Conservation (phyloP, 2,113 vertebrate genomes). For the Ptyas mucosa region DNA sequence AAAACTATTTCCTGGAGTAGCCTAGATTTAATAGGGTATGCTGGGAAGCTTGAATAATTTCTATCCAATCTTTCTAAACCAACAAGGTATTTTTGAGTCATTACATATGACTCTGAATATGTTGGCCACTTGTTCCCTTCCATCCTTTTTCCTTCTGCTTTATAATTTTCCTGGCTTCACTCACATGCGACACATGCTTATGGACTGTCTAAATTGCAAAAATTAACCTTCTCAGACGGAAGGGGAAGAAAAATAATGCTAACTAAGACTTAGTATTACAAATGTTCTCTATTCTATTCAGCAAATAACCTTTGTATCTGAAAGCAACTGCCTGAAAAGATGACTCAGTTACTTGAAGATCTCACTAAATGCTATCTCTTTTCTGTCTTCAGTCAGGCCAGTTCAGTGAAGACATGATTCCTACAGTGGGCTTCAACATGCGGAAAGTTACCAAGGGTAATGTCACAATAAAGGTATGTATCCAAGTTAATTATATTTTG, state of each 20-base stretch:
- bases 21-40: conserved; percentile 24
- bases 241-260: not conserved
- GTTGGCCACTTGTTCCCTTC: not conserved
- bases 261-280: not conserved
- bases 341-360: not conserved
- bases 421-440: conserved; percentile 87
- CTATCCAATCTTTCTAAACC: not conserved
- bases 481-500: not conserved
- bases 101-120: not conserved
- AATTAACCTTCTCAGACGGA: not conserved
- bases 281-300: not conserved
- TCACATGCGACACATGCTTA: not conserved
- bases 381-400: conserved; percentile 75
- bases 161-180: not conserved
- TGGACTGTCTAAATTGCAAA: not conserved
- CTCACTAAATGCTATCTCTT: not conserved
- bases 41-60: not conserved
- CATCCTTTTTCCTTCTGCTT: not conserved
- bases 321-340: not conserved
- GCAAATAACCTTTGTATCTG: not conserved
- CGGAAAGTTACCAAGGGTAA: conserved; percentile 84
- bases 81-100: not conserved
- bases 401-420: conserved; percentile 87
- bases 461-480: conserved; percentile 83
- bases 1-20: not conserved